Conservation (phyloP, 2,797 vertebrate genomes). For the Denticeps clupeoides region DNA sequence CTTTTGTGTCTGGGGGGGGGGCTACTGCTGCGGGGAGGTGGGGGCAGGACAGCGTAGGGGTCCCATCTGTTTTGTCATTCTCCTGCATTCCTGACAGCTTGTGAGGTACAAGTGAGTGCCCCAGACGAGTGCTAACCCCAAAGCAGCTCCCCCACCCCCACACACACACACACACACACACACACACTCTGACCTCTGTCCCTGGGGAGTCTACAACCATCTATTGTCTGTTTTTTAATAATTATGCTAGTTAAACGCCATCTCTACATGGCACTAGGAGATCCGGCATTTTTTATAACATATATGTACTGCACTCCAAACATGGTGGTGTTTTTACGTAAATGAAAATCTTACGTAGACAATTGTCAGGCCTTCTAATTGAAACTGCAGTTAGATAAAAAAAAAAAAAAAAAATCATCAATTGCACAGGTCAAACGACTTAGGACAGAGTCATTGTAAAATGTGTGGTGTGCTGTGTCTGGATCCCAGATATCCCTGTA, state of each 20-base stretch:
- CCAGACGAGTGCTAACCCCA: conserved; percentile 50
- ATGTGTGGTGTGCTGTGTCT: too few species aligned
- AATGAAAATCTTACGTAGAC: too few species aligned
- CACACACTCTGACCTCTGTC: conserved; percentile 19
- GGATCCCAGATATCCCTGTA: too few species aligned
- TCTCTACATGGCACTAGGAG: not conserved
- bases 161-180: conserved; percentile 26
- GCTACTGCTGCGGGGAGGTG: conserved; percentile 4
- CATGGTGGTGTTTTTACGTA: too few species aligned
- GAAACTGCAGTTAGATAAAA: too few species aligned
- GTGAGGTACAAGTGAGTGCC: conserved; percentile 39
- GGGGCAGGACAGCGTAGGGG: conserved; percentile 44
- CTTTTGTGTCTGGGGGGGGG: conserved; percentile 42
- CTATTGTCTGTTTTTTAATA: conserved; percentile 7
- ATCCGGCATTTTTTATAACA: too few species aligned
- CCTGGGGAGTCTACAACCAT: conserved; percentile 23
- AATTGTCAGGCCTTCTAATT: too few species aligned
- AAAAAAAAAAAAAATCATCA: too few species aligned
- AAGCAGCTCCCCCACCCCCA: conserved; percentile 26
- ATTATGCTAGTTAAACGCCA: conserved; percentile 9
- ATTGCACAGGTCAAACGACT: too few species aligned
- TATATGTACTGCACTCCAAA: too few species aligned
- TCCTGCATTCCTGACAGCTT: conserved; percentile 46
- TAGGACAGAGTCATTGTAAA: too few species aligned
- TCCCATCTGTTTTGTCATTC: conserved; percentile 63